Base-by-base conservation (phyloP, 2,888 invertebrate species). In the Drosophila rellima region DNA sequence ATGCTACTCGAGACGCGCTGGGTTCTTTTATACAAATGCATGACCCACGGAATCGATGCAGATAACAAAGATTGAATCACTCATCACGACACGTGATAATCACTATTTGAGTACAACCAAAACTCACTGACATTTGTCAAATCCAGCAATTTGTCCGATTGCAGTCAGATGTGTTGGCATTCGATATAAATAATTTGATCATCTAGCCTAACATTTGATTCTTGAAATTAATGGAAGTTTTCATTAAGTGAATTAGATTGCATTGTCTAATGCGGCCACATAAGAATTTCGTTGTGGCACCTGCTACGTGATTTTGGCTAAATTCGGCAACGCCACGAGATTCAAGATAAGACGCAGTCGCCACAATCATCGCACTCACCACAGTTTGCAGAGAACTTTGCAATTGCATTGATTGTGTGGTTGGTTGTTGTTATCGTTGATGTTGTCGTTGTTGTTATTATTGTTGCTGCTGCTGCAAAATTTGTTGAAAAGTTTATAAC, bases 371-470 rank as follows among this genome's bases (percentile, higher is more conserved):
- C 40, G 31, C 50, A 33, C 18, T 20, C 57, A 45, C 35, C 50
- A 11, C 45, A 33, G 29, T 11, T 55, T 37, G 51, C 18, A 29
- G 39, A 42, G 31, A 82, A 79, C 59, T 69, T 70, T 59, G 63
- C 70, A 82, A 70, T 82, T 72, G 82, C 83, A 85, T 73, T 54
- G 83, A 88, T 83, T 86, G 70, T 62, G 80, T 29, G 64, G 63
- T 50, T 44, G 51, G 17, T 42, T 35, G 51, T 20, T 61, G 39
- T 18, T 51, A 26, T 35, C 23, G 15, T 26, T 51, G 20, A 26
- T 39, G 3, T 29, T 40, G 5, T n/a, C 2, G 23, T 8, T 33
- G 5, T 39, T 39, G 15, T 31, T 18, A 5, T 11, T 39, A 35
- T n/a, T 35, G 7, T 2, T 42, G 29, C 13, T 35, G 40, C 23